Evolutionary conservation across 2,113 vertebrate species (phyloP).

Genomic region (Oplegnathus fasciatus): DNA sequence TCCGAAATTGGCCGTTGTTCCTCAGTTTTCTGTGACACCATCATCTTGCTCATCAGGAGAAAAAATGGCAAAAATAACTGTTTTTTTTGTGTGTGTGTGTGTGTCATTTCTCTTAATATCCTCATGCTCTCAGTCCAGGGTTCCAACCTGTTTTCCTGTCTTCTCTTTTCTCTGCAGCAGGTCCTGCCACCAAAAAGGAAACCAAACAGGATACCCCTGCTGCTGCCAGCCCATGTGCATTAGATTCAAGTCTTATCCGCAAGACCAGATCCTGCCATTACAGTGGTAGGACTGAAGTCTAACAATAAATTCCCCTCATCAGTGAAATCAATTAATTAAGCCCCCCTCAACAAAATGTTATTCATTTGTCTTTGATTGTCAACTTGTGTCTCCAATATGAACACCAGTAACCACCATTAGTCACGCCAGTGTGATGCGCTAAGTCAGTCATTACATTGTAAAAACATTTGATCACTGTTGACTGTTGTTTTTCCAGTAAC

Average conservation of each 20-base stretch:
- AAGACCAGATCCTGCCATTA: neutral
- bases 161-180: slow-evolving; percentile 13
- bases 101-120: too few species aligned
- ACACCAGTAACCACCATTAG: neutral
- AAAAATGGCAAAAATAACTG: too few species aligned
- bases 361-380: neutral
- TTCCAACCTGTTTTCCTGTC: neutral
- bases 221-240: neutral
- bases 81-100: too few species aligned
- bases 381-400: neutral
- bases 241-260: neutral
- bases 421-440: neutral
- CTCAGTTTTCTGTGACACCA: too few species aligned
- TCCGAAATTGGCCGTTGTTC: too few species aligned
- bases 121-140: neutral
- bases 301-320: neutral
- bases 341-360: neutral
- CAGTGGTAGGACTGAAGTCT: slow-evolving; percentile 15
- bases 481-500: neutral
- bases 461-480: neutral
- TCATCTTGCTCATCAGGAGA: too few species aligned
- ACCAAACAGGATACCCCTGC: too few species aligned
- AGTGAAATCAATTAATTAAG: neutral
- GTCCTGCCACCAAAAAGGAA: neutral
- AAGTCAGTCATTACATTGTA: neutral